Evolutionary conservation across 1,140 invertebrate species (phyloP).

Genomic region (Alviniconcha marisindica): DNA sequence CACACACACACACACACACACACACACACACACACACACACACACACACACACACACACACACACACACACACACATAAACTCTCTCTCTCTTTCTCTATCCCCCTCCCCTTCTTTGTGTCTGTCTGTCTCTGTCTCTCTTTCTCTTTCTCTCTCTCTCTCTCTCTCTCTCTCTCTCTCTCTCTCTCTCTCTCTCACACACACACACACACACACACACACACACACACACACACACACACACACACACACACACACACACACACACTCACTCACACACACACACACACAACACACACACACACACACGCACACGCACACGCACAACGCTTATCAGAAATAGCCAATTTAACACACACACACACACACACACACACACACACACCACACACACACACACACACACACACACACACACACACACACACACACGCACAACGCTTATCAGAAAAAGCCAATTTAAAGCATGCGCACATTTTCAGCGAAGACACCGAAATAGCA

Average conservation of each 20-base stretch:
- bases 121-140: neutral
- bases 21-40: neutral
- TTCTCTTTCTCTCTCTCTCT: conserved; percentile 16
- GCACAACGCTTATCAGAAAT: neutral
- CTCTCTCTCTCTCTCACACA: neutral
- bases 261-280: too few species aligned
- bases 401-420: neutral
- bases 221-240: neutral
- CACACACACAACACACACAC: neutral
- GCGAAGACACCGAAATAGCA: too few species aligned
- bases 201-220: neutral
- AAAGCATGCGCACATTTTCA: too few species aligned
- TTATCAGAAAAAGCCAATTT: neutral
- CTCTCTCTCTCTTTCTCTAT: neutral
- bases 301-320: conserved; percentile 1
- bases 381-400: too few species aligned
- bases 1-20: neutral
- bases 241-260: conserved; percentile 1
- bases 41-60: conserved; percentile 1
- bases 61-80: conserved; percentile 8
- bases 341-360: too few species aligned
- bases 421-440: neutral
- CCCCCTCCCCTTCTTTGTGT: neutral
- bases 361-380: too few species aligned
- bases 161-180: neutral